Percentiles rank a stretch among this genome's conserved stretches.
Conservation (phyloP, 2,113 vertebrate genomes). For the Formicarius rufipectus region DNA sequence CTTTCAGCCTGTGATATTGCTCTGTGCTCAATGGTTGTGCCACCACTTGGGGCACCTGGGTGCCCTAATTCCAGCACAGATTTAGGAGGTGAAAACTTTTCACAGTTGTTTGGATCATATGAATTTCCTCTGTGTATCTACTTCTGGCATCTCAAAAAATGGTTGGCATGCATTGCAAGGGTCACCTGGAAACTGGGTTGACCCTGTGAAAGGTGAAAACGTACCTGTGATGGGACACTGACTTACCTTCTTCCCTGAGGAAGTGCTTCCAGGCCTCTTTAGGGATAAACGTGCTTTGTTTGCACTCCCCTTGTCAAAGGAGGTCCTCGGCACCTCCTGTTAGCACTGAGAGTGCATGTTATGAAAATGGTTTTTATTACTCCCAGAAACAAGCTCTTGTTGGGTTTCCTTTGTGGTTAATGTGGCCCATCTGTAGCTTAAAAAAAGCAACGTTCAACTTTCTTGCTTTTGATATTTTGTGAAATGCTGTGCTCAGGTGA, state of each 20-base stretch:
- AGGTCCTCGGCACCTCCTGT: too few relatives aligned
- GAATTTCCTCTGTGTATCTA: neutral
- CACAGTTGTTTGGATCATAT: neutral
- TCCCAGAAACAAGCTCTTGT: too few relatives aligned
- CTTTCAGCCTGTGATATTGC: neutral
- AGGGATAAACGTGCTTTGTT: too few relatives aligned
- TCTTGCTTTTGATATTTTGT: too few relatives aligned
- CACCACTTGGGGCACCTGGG: neutral
- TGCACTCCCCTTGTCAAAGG: too few relatives aligned
- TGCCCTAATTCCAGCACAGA: neutral
- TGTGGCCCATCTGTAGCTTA: too few relatives aligned
- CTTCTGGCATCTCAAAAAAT: neutral
- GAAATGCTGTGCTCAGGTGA: too few relatives aligned
- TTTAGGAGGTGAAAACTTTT: neutral
- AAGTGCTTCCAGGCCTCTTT: neutral
- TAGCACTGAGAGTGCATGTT: too few relatives aligned
- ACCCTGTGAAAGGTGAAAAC: neutral
- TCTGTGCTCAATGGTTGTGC: neutral
- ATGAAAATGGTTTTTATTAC: too few relatives aligned
- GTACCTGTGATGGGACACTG: neutral
- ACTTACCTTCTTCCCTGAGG: neutral
- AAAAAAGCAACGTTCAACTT: too few relatives aligned
- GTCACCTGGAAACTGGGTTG: neutral
- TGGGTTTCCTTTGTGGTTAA: too few relatives aligned
- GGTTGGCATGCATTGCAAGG: neutral